Base-by-base conservation (phyloP, 2,888 invertebrate species). In the Protodeltote pygarga region DNA sequence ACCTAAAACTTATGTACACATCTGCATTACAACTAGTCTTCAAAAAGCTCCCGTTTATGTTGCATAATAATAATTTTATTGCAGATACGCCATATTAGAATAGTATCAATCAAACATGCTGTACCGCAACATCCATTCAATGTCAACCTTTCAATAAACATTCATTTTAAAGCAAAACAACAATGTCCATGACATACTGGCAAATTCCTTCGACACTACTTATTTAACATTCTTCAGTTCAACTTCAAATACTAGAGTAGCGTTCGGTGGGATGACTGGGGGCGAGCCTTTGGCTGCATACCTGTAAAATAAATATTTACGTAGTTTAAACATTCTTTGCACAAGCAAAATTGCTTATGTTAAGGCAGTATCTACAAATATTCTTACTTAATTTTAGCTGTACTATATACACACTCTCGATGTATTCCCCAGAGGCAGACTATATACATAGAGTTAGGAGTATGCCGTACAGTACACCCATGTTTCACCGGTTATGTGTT, bases 221-320 rank as follows among this genome's bases (percentile, higher is more conserved):
- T 93, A 96, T 81, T 94, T 94, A 58, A 97, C 94, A 80, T 94
- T 95, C 83, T 96, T 97, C 46, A 98, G 90, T 89, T 98, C 98
- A 25, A 98, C 96, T 71, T 98, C 98, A 82, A 98, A 98, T 6
- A 96, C 93, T 63, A 98, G 92, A 6, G 96, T 96, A 31, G 97
- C 95, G 83, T 98, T 97, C 25, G 97, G 95, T 50, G 98, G 98
- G 83, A 98, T 98, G 0, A 94, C 94, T 73, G 97, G 97, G 0
- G 96, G 96, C 0, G 95, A 95, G 24, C 97, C 97, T 83, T 95
- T 95, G 14, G 93, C 91, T 41, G 96, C 96, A 72, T 96, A 95
- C 50, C 95, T 95, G 87, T 25, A 48, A 37, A 83, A 55, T 54
- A 61, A 32, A n/a, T n/a, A n/a, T n/a, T n/a, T n/a, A n/a, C n/a